Conservation (phyloP, 2,888 invertebrate species). For the Panopea generosa region DNA sequence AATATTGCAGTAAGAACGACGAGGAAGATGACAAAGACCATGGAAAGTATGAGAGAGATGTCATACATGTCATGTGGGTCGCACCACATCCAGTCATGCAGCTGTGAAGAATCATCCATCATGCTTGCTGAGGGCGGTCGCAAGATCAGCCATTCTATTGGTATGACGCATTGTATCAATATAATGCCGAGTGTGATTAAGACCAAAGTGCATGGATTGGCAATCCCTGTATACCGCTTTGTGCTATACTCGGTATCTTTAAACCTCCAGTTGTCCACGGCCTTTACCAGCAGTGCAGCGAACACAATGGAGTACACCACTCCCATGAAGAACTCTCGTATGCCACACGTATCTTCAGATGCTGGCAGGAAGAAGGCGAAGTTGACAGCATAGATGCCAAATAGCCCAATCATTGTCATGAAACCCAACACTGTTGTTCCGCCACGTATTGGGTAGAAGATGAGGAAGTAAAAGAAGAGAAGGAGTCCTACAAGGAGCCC, state of each 20-base stretch:
- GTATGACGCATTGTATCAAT: constrained; percentile 84
- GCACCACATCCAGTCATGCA: constrained; percentile 80
- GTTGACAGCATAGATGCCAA: constrained; percentile 85
- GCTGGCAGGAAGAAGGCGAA: constrained; percentile 85
- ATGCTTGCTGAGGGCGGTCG: constrained; percentile 81
- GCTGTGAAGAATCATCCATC: constrained; percentile 46
- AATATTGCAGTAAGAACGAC: constrained; percentile 84
- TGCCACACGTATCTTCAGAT: constrained; percentile 83
- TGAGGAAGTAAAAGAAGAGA: constrained; percentile 83
- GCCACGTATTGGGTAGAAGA: constrained; percentile 83
- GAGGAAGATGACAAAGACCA: constrained; percentile 85
- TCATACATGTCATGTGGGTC: constrained; percentile 81
- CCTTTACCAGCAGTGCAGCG: constrained; percentile 85
- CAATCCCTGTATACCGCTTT: constrained; percentile 74
- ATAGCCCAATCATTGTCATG: constrained; percentile 85
- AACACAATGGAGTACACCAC: constrained; percentile 85
- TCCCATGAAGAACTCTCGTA: constrained; percentile 85
- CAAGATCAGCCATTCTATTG: constrained; percentile 85
- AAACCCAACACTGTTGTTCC: constrained; percentile 85
- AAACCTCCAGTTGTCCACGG: constrained; percentile 85
- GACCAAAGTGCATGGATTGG: constrained; percentile 82
- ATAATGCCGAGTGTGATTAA: constrained; percentile 80
- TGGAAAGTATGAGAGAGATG: constrained; percentile 84
- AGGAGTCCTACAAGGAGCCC: constrained; percentile 84
- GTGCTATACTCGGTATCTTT: constrained; percentile 67